These are phyloP conservation scores for Hybognathus amarus DNA, from an alignment of 2,797 vertebrate species.

Conservation along the genomic window DNA sequence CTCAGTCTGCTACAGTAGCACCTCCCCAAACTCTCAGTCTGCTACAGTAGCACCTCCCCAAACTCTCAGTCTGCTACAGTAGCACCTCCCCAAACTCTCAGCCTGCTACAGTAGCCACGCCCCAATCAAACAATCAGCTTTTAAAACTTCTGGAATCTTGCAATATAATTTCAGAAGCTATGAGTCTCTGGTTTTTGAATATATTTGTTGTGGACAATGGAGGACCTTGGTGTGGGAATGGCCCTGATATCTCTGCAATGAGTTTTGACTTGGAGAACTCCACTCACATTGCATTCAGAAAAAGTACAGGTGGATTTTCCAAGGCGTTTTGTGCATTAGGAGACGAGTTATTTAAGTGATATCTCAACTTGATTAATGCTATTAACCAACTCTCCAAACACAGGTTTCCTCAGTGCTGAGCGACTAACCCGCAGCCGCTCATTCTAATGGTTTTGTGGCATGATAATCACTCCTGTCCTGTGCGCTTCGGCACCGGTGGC, in stretches of 20 bases:
- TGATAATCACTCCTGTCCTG: conserved; percentile 69
- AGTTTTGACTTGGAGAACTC: no score
- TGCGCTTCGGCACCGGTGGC: conserved; percentile 45
- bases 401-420: conserved; percentile 8
- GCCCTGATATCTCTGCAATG: neutral
- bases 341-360: neutral
- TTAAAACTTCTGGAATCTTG: neutral
- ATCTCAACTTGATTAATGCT: conserved; percentile 24
- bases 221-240: neutral
- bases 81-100: no score
- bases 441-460: conserved; percentile 65
- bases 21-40: no score
- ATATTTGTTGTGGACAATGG: neutral
- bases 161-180: neutral
- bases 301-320: neutral
- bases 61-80: no score
- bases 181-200: neutral
- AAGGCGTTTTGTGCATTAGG: neutral
- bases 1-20: no score
- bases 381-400: conserved; percentile 31
- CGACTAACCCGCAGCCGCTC: conserved; percentile 42
- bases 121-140: neutral
- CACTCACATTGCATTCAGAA: neutral
- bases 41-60: no score
- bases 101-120: no score